Percentiles rank a stretch among this genome's conserved stretches.
These are phyloP conservation scores for Eucidaris tribuloides DNA, from an alignment of 35 echinoderm and acorn worm species.

Conservation along the genomic window DNA sequence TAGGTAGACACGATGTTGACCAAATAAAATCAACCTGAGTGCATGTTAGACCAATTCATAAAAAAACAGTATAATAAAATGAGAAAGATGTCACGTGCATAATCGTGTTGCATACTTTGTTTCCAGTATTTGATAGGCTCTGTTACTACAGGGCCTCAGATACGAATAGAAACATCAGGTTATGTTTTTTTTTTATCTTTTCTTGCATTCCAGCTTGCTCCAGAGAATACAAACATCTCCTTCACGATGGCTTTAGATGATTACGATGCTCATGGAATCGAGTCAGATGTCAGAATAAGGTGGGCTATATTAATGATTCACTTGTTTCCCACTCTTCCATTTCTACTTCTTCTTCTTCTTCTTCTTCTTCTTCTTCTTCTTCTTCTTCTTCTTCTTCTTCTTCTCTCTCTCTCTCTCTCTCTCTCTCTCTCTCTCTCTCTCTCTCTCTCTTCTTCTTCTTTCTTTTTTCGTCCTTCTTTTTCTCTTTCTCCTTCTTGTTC, in stretches of 20 bases:
- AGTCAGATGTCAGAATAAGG: slow-evolving; percentile 78
- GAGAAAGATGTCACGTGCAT: too few relatives aligned
- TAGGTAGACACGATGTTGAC: too few relatives aligned
- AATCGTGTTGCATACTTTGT: too few relatives aligned
- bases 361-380: background rate
- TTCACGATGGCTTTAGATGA: slow-evolving; percentile 49
- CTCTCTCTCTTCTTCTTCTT: background rate
- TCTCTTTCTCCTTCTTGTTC: too few relatives aligned
- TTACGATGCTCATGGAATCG: slow-evolving; percentile 52
- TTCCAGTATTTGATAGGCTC: too few relatives aligned
- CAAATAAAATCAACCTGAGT: too few relatives aligned
- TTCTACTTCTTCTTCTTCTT: background rate
- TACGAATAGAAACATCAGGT: too few relatives aligned
- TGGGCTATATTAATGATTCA: background rate
- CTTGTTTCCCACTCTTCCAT: background rate
- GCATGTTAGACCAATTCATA: too few relatives aligned
- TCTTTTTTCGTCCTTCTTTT: too few relatives aligned
- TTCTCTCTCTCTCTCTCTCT: background rate
- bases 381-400: background rate
- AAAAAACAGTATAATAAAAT: too few relatives aligned
- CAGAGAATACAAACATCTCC: slow-evolving; percentile 68
- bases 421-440: background rate
- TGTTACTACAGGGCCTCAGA: too few relatives aligned
- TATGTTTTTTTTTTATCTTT: background rate
- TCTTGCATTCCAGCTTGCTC: slow-evolving; percentile 55